Evolutionary conservation across 2,113 vertebrate species (phyloP), one percentile per base, ranked within the genome.

Genomic region (Nycticorax nycticorax): DNA sequence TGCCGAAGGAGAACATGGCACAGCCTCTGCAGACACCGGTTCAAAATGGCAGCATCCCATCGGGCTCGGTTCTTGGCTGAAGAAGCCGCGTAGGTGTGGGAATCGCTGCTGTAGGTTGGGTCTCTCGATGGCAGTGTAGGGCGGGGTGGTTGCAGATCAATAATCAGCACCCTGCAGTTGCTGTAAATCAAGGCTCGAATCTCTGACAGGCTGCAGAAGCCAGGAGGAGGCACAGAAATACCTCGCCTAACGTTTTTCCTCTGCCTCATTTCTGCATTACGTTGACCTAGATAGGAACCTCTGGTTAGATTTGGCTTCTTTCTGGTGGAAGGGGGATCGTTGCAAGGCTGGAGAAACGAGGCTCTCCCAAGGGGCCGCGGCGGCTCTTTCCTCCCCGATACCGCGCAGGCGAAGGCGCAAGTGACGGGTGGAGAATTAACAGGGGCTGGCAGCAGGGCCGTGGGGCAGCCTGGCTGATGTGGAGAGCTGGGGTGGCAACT

Each of bases 61-160:
- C 12, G 2, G 30, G n/a, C 63, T 78, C 1, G 0, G 52, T 27
- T 87, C 83, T 91, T 2, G 2, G 76, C n/a, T 6, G 17, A 67
- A 67, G 76, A 45, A 50, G 62, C 66, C 47, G n/a, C 0, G 76
- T 73, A 64, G 86, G 77, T 91, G 92, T 95, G 94, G 92, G 89
- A 95, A 93, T 73, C 69, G 2, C 89, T 91, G 84, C 89, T 93
- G 86, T 82, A 87, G 95, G 84, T 43, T 69, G 89, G 69, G 33
- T 82, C 86, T 66, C 37, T 87, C 89, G 14, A 1, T 91, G 91
- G 76, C 84, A 85, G 26, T 26, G 63, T 7, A 73, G 76, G 33
- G 56, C 78, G 88, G 83, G 80, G 75, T 82, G 83, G 52, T 39
- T 92, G 89, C 77, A 45, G 89, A 95, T 96, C 95, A 85, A 95